Base-by-base conservation (phyloP, 2,888 invertebrate species). In the Lasioglossum leucozonium region DNA sequence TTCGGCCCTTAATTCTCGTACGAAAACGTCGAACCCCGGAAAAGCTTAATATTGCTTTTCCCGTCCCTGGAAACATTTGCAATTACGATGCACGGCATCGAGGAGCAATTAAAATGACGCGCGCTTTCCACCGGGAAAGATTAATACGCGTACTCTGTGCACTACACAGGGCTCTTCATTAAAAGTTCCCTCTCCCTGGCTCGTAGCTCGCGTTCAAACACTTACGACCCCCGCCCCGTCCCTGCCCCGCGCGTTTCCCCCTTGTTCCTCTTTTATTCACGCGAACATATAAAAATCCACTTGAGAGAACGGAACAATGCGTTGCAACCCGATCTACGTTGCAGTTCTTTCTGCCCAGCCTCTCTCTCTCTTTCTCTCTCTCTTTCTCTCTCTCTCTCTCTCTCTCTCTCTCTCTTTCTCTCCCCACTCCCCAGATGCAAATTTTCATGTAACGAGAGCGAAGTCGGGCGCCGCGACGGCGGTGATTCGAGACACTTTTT, bases 121-220 rank as follows among this genome's bases (percentile, higher is more conserved):
- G 69, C 65, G 34, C 80, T 58, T 81, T 75, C 75, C 78, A 75
- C 30, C 37, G 76, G 72, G 72, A 44, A 79, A 76, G 84, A 86
- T 86, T 81, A 84, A 80, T 75, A 69, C 72, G 72, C 58, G 58
- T 55, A 62, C 67, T 72, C 81, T 81, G 47, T 69, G 75, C 85
- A 79, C 79, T 74, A 85, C 79, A 85, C 77, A 79, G 69, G 69
- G n/a, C 51, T 83, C 69, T 83, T 79, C 69, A 30, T 79, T 83
- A 83, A 85, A 79, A 69, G 26, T 55, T 76, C 58, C 55, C 40
- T 69, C 67, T 30, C 62, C 37, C 40, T 4, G 69, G 55, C 30
- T 55, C 62, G n/a, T 51, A 65, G 62, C 55, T 37, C 22, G 10
- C 69, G 42, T 58, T 77, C 62, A 69, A 77, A 82, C 55, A 44